Conservation (phyloP, 2,888 invertebrate species). For the Euzophera pinguis region DNA sequence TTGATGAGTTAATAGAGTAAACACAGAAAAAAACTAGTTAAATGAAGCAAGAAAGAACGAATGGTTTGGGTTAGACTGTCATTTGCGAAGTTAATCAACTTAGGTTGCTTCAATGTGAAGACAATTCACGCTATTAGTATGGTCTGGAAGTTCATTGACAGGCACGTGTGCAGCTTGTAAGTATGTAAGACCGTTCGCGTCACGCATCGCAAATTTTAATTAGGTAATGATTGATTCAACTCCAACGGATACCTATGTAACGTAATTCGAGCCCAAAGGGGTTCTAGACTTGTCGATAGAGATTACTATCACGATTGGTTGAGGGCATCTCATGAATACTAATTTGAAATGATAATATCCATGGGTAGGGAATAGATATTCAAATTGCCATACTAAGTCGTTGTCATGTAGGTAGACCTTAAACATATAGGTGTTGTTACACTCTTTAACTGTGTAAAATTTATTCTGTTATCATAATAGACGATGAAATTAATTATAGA, state of each 20-base stretch:
- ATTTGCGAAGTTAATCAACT: background rate
- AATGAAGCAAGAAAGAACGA: background rate
- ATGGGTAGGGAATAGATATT: background rate
- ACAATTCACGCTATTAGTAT: slow-evolving; percentile 43
- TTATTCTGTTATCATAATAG: background rate
- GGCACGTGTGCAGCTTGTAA: slow-evolving; percentile 74
- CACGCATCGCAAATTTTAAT: slow-evolving; percentile 77
- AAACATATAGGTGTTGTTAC: too few species aligned
- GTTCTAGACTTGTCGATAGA: slow-evolving; percentile 47
- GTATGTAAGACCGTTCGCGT: slow-evolving; percentile 65
- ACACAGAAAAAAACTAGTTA: too few species aligned
- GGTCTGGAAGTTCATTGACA: slow-evolving; percentile 75
- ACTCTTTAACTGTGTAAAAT: background rate
- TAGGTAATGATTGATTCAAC: slow-evolving; percentile 67
- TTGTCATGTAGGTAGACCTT: background rate
- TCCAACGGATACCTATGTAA: slow-evolving; percentile 48
- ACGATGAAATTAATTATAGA: slow-evolving; percentile 8
- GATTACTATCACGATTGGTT: slow-evolving; percentile 54
- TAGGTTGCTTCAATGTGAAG: slow-evolving; percentile 26
- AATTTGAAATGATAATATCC: slow-evolving; percentile 40
- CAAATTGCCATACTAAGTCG: background rate
- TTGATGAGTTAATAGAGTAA: too few species aligned
- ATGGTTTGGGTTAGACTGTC: background rate
- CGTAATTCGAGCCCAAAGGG: slow-evolving; percentile 40
- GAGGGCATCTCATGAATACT: slow-evolving; percentile 54